phyloP scores from a whole-genome alignment of 2,113 vertebrate species.

The Polypterus bichir region DNA sequence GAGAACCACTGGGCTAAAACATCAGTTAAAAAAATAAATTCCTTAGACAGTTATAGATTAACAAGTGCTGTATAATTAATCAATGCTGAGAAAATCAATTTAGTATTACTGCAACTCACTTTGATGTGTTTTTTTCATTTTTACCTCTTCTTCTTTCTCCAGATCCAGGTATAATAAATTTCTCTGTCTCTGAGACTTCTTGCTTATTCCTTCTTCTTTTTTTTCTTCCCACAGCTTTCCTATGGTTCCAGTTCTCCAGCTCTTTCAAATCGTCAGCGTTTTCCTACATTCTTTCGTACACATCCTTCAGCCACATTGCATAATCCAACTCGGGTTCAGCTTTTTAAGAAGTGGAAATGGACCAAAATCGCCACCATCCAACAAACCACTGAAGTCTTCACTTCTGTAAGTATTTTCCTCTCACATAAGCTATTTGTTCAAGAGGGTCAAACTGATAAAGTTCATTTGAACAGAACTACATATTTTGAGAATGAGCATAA shows the following conservation, averaged over 20 bases:
- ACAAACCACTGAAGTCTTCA: slow-evolving; percentile 92
- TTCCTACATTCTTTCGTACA: slow-evolving; percentile 87
- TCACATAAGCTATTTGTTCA: not conserved
- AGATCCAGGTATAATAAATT: too few species aligned
- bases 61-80: too few species aligned
- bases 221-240: slow-evolving; percentile 54
- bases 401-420: slow-evolving; percentile 58
- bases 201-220: not conserved
- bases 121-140: not conserved
- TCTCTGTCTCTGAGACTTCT: not conserved
- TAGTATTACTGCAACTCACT: too few species aligned
- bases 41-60: too few species aligned
- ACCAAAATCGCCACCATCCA: slow-evolving; percentile 94
- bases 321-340: slow-evolving; percentile 84
- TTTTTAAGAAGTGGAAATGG: slow-evolving; percentile 92
- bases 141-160: not conserved
- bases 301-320: slow-evolving; percentile 86
- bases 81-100: too few species aligned
- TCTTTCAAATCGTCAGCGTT: slow-evolving; percentile 82
- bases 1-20: too few species aligned
- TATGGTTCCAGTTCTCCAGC: slow-evolving; percentile 89
- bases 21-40: too few species aligned
- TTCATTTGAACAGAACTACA: too few species aligned
- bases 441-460: too few species aligned
- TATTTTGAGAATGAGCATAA: too few species aligned